Base-by-base conservation (phyloP, 2,888 invertebrate genomes). In the Phaedon cochleariae region DNA sequence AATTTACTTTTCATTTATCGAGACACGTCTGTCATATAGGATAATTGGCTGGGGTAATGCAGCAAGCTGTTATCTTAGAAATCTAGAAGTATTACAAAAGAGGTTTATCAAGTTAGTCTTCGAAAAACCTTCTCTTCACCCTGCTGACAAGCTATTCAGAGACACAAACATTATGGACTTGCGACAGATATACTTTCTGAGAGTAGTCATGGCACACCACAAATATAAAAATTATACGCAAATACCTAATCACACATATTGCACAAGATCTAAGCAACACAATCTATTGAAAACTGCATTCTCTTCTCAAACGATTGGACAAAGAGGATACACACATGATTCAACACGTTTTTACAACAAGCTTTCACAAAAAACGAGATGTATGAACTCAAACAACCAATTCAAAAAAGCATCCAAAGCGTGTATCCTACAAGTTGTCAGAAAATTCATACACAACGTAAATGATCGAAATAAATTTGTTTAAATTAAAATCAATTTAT, bases 221-320 rank as follows among this genome's bases (percentile, higher is more conserved):
- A 34, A 34, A 34, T 12, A 34, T 34, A 12, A 10, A 34, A 12
- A 34, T 34, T 4, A 34, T 34, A 34, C 34, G 7, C 10, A 34
- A 34, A 34, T 34, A 34, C 34, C 34, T 7, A 34, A 34, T 34
- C 34, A 34, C 34, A 34, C 34, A 7, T 34, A 34, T 46, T 9
- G 18, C 46, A 46, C 46, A 46, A 46, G 46, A 20, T 46, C 17
- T 46, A 46, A 46, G 41, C 18, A 46, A 46, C 46, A 46, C 17
- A 46, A 46, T 17, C 46, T 46, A 46, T 17, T 9, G 46, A 46
- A 17, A 46, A 46, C 46, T 46, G 46, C 46, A 46, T 46, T 46
- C 46, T 46, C 46, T 46, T 46, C 46, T 4, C 5, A 46, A 46
- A 46, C 46, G 5, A 17, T 46, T 20, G 18, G 46, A 46, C 46